phyloP scores from a whole-genome alignment of 2,888 invertebrate species.

The Campopleginae sp. region DNA sequence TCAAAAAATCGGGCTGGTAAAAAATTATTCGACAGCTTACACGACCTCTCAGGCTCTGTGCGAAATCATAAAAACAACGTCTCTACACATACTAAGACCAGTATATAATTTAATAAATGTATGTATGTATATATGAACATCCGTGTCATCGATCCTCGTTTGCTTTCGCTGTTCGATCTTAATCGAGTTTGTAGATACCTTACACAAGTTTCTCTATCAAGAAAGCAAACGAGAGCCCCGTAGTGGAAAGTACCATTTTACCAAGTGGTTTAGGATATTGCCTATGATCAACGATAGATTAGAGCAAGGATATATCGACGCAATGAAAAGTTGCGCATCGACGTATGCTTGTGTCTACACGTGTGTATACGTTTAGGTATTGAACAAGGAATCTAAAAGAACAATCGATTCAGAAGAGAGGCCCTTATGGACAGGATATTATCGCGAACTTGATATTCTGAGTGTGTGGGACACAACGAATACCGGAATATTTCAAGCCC shows the following conservation, averaged over 20 bases:
- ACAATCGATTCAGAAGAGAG: constrained; percentile 39
- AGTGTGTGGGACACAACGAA: constrained; percentile 9
- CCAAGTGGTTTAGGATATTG: constrained; percentile 46
- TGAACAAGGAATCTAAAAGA: constrained; percentile 1
- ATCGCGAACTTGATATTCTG: constrained; percentile 35
- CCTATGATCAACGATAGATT: constrained; percentile 40
- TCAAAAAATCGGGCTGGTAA: neutral
- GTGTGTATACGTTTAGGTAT: neutral
- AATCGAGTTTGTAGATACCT: constrained; percentile 36
- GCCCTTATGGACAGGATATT: constrained; percentile 11
- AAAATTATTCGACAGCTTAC: constrained; percentile 32
- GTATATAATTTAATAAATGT: neutral
- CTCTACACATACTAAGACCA: neutral
- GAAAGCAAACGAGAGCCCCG: constrained; percentile 13
- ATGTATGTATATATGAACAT: constrained; percentile 23
- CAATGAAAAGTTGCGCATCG: constrained; percentile 17
- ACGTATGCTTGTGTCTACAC: neutral
- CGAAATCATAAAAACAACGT: constrained; percentile 9
- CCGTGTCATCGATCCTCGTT: constrained; percentile 67
- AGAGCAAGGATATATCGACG: constrained; percentile 28
- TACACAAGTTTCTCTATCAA: constrained; percentile 29
- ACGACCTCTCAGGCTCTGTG: constrained; percentile 10
- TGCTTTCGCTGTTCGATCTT: constrained; percentile 67
- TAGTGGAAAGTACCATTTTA: constrained; percentile 55
- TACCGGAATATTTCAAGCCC: constrained; percentile 31